These are phyloP conservation scores for Stenurella melanura DNA, from an alignment of 2,888 invertebrate species.

Conservation along the genomic window DNA sequence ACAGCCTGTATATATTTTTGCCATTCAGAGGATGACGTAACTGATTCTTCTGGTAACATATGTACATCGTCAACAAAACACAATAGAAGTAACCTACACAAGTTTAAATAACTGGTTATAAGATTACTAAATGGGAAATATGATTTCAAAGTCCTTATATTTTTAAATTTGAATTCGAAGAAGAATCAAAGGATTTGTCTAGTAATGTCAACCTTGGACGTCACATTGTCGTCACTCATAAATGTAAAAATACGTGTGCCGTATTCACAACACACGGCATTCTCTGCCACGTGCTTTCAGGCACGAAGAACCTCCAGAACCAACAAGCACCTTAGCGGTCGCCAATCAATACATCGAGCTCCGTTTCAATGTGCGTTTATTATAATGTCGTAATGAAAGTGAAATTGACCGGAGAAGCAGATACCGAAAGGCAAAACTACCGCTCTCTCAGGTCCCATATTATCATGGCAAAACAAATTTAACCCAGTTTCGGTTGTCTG, in stretches of 20 bases:
- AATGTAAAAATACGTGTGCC: not conserved
- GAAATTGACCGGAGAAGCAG: constrained; percentile 18
- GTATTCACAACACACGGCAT: not conserved
- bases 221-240: not conserved
- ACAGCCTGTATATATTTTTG: no score
- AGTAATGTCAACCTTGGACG: not conserved
- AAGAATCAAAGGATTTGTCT: no score
- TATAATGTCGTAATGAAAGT: constrained; percentile 20
- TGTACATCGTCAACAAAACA: no score
- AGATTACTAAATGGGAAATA: no score
- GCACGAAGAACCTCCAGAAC: constrained; percentile 1
- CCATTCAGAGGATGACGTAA: no score
- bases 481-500: constrained; percentile 52
- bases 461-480: constrained; percentile 35
- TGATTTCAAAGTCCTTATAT: no score
- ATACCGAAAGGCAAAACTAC: not conserved
- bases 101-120: no score
- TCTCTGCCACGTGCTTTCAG: not conserved
- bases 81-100: no score
- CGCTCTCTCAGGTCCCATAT: constrained; percentile 18
- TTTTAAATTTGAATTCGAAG: no score
- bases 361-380: not conserved
- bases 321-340: not conserved
- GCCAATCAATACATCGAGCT: constrained; percentile 7
- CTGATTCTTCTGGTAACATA: no score